Percentiles rank a stretch among this genome's conserved stretches.
Conservation (phyloP, 2,888 invertebrate genomes). For the Marronus borbonicus region DNA sequence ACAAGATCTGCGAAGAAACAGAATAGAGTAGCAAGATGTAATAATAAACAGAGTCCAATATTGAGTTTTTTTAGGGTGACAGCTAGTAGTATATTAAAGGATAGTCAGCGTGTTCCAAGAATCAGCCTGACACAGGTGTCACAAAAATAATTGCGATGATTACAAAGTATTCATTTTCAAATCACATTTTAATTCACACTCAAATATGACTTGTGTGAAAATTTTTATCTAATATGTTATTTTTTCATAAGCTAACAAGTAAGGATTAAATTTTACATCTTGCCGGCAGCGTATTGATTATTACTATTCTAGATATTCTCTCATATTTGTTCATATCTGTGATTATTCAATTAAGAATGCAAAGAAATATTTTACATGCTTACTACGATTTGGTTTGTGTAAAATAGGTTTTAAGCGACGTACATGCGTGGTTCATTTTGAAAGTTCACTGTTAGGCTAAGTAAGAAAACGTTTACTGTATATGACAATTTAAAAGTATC, state of each 20-base stretch:
- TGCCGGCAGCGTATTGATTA: too few relatives aligned
- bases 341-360: neutral
- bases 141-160: neutral
- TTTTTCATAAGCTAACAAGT: too few relatives aligned
- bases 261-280: too few relatives aligned
- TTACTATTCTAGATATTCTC: too few relatives aligned
- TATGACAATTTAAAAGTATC: neutral
- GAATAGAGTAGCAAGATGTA: slow-evolving; percentile 21
- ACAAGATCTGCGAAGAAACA: slow-evolving; percentile 45
- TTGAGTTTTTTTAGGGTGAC: slow-evolving; percentile 59
- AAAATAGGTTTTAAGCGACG: neutral
- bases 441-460: neutral
- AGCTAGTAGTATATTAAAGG: slow-evolving; percentile 55
- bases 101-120: slow-evolving; percentile 47
- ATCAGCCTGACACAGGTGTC: slow-evolving; percentile 35
- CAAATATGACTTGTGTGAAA: too few relatives aligned
- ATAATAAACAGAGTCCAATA: slow-evolving; percentile 56
- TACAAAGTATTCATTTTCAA: neutral
- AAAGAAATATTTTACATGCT: neutral
- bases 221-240: too few relatives aligned
- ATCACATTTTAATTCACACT: too few relatives aligned
- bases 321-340: too few relatives aligned
- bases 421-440: too few relatives aligned
- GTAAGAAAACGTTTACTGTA: neutral
- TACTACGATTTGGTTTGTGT: neutral